Evolutionary conservation across 2,797 vertebrate genomes (phyloP).

Genomic region (Semaprochilodus insignis): DNA sequence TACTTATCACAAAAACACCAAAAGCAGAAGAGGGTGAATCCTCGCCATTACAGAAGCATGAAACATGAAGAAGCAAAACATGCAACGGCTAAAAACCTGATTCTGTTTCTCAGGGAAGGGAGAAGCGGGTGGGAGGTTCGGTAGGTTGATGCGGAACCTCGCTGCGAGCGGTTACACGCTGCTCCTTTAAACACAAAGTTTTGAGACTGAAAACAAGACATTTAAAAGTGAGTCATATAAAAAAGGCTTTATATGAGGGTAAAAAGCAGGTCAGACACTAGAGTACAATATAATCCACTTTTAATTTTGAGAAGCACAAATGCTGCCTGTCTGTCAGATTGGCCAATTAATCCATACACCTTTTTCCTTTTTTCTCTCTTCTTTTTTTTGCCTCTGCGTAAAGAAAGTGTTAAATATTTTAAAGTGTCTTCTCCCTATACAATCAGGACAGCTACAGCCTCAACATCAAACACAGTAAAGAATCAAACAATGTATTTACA

Average conservation of each 20-base stretch:
- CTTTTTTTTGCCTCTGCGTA: constrained; percentile 81
- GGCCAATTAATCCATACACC: constrained; percentile 83
- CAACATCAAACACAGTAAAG: constrained; percentile 81
- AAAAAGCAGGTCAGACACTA: background rate
- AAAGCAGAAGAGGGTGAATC: no score
- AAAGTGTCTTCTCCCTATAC: constrained; percentile 74
- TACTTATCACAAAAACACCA: no score
- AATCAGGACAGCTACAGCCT: constrained; percentile 83
- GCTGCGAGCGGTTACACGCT: no score
- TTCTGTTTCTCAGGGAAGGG: no score
- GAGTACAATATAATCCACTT: constrained; percentile 67
- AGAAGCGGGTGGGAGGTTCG: no score
- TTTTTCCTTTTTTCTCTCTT: constrained; percentile 82
- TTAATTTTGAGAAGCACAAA: constrained; percentile 84
- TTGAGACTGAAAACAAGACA: no score
- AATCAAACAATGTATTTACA: constrained; percentile 87
- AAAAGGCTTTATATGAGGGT: background rate
- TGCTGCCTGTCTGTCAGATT: constrained; percentile 81
- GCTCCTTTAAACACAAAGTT: no score
- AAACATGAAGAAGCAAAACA: no score
- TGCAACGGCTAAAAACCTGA: no score
- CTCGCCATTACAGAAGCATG: no score
- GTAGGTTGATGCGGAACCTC: no score
- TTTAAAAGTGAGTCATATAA: no score
- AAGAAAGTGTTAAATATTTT: constrained; percentile 78